phyloP scores from a whole-genome alignment of 2,888 invertebrate genomes.

The Polietes domitor region DNA sequence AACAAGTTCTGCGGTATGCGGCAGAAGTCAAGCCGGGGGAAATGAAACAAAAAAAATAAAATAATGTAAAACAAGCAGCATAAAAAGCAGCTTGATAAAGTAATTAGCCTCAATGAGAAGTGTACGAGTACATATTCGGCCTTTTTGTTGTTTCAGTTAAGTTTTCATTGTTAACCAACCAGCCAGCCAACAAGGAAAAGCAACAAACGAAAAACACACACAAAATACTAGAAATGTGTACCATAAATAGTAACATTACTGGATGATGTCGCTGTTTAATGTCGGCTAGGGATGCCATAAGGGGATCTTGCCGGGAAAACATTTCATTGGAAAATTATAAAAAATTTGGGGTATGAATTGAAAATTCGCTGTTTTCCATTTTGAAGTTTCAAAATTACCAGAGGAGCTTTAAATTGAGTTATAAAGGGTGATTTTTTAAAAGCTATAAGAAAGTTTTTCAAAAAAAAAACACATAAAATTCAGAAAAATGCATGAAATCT shows the following conservation, averaged over 20 bases:
- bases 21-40: not conserved
- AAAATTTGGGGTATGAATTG: no score
- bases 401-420: no score
- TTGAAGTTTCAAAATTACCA: no score
- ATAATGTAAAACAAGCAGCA: slow-evolving; percentile 30
- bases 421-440: no score
- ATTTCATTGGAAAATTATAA: no score
- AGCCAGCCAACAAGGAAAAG: not conserved
- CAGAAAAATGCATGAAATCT: no score
- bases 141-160: slow-evolving; percentile 45
- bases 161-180: slow-evolving; percentile 54
- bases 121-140: slow-evolving; percentile 24
- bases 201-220: slow-evolving; percentile 30
- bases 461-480: no score
- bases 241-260: slow-evolving; percentile 28
- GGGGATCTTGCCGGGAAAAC: no score
- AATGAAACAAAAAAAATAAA: no score
- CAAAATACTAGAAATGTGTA: slow-evolving; percentile 37
- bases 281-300: not conserved
- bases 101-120: slow-evolving; percentile 64
- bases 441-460: no score
- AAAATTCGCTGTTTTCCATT: no score
- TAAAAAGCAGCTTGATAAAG: slow-evolving; percentile 58
- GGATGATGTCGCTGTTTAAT: not conserved
- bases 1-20: slow-evolving; percentile 62